A percentile compares a stretch with the other conserved stretches of the same genome.
phyloP scores from a whole-genome alignment of 2,113 vertebrate genomes.

The Phycodurus eques region DNA sequence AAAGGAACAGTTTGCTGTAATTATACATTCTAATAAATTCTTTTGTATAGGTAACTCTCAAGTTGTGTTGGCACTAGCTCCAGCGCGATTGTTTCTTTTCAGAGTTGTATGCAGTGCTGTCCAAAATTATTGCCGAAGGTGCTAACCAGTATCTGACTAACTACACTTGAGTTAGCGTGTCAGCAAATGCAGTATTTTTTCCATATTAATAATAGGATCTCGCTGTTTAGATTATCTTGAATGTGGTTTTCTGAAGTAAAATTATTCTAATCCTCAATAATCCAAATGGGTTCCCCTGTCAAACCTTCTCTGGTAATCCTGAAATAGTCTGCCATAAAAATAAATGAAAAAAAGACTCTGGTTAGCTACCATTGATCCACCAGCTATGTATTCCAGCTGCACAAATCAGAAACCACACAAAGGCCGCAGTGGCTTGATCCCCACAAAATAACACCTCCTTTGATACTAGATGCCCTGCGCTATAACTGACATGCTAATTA shows the following conservation, averaged over 20 bases:
- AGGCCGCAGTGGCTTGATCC: constrained; percentile 47
- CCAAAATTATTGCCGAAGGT: neutral
- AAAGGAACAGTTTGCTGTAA: neutral
- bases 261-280: neutral
- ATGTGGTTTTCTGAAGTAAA: neutral
- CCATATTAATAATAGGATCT: neutral
- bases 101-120: neutral
- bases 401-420: constrained; percentile 30
- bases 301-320: constrained; percentile 1
- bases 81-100: neutral
- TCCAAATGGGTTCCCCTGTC: constrained; percentile 2
- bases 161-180: neutral
- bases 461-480: constrained; percentile 70
- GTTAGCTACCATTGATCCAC: constrained; percentile 51
- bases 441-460: constrained; percentile 65
- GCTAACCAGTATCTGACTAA: neutral
- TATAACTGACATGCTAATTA: constrained; percentile 72
- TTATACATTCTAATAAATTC: neutral
- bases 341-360: constrained; percentile 18
- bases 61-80: neutral
- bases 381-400: constrained; percentile 61
- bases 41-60: neutral
- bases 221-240: constrained; percentile 8
- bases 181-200: neutral
- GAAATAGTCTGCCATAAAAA: neutral